Evolutionary conservation across 2,888 invertebrate species (phyloP).

Genomic region (Apodemia mormo): DNA sequence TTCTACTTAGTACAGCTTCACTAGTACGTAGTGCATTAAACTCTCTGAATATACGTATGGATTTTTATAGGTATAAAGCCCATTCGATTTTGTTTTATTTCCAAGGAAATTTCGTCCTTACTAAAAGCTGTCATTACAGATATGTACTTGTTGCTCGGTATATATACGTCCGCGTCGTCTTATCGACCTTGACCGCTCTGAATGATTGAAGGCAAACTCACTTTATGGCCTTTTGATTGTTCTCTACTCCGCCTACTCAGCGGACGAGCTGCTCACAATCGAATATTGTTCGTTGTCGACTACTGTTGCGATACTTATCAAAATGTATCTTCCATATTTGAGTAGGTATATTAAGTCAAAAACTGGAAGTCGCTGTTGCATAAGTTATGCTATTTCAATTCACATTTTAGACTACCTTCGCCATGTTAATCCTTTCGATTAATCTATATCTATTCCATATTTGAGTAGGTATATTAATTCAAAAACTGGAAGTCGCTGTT

Average conservation of each 20-base stretch:
- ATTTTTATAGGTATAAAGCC: too few relatives aligned
- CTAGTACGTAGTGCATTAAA: too few relatives aligned
- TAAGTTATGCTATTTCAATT: too few relatives aligned
- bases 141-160: not conserved
- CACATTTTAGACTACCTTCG: too few relatives aligned
- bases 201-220: constrained; percentile 34
- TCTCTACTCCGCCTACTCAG: constrained; percentile 17
- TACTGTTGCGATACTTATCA: not conserved
- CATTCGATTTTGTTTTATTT: too few relatives aligned
- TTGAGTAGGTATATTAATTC: too few relatives aligned
- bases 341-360: too few relatives aligned
- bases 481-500: too few relatives aligned
- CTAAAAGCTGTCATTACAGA: not conserved
- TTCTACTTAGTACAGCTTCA: too few relatives aligned
- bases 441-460: not conserved
- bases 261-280: constrained; percentile 5
- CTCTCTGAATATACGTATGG: too few relatives aligned
- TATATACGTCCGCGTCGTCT: constrained; percentile 23
- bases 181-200: constrained; percentile 40
- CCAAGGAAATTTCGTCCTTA: not conserved
- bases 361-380: too few relatives aligned
- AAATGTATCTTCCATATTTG: not conserved
- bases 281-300: constrained; percentile 14
- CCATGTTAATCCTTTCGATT: too few relatives aligned
- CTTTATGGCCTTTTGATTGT: constrained; percentile 29